phyloP scores from a whole-genome alignment of 1,140 invertebrate species.

The Riptortus pedestris region DNA sequence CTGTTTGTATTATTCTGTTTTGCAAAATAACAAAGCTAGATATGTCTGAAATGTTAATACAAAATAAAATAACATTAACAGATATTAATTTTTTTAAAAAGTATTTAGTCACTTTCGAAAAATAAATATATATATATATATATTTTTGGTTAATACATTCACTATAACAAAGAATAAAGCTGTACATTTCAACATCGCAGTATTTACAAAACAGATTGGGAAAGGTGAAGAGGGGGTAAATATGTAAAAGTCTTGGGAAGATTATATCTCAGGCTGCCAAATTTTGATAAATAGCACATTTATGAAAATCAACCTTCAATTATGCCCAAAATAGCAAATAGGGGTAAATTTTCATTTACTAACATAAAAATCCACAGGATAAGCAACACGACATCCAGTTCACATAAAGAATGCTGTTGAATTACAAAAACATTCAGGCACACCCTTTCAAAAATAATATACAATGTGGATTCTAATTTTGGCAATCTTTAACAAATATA shows the following conservation, averaged over 20 bases:
- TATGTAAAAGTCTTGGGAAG: background rate
- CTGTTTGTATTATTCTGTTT: too few relatives aligned
- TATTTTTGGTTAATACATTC: background rate
- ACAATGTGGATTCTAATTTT: too few relatives aligned
- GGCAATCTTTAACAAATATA: too few relatives aligned
- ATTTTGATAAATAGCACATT: background rate
- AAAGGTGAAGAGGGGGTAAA: background rate
- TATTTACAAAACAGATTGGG: constrained; percentile 3
- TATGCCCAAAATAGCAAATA: background rate
- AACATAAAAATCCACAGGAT: too few relatives aligned
- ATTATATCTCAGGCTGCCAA: background rate
- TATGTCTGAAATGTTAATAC: too few relatives aligned
- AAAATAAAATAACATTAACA: too few relatives aligned
- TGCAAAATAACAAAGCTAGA: too few relatives aligned
- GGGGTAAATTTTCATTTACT: background rate
- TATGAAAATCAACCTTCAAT: background rate
- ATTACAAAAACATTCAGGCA: background rate
- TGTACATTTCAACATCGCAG: constrained; percentile 22
- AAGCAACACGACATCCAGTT: too few relatives aligned
- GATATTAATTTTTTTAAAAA: too few relatives aligned
- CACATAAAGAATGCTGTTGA: too few relatives aligned
- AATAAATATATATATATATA: background rate
- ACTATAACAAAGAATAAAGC: constrained; percentile 11
- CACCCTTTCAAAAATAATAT: background rate
- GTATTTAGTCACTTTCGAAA: too few relatives aligned